phyloP scores from a whole-genome alignment of 2,113 vertebrate genomes.

The Crotalus viridis region DNA sequence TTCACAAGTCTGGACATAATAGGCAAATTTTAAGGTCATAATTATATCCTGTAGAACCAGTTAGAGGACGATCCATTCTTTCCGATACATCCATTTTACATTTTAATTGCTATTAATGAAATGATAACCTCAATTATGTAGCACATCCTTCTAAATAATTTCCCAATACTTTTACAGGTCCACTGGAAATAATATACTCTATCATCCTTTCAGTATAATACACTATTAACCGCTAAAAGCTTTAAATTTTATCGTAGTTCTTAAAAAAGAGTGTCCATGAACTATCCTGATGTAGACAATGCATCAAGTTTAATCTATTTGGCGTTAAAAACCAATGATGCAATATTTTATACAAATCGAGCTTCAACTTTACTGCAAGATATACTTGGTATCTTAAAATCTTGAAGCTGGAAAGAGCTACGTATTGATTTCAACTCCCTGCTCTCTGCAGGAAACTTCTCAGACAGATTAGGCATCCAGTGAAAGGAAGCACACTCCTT shows the following conservation, averaged over 20 bases:
- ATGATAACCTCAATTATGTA: not conserved
- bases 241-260: not conserved
- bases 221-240: not conserved
- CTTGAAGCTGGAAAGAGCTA: not conserved
- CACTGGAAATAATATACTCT: not conserved
- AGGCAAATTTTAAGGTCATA: not conserved
- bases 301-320: not conserved
- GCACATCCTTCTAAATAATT: not conserved
- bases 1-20: not conserved
- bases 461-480: not conserved
- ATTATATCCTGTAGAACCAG: not conserved
- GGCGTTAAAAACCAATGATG: not conserved
- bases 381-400: not conserved
- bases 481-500: not conserved
- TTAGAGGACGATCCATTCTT: not conserved
- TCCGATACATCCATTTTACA: not conserved
- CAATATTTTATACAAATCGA: not conserved
- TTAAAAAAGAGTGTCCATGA: not conserved
- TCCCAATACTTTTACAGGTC: not conserved
- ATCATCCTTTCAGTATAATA: not conserved
- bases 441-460: not conserved
- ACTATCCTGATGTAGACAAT: not conserved
- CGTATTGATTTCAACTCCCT: not conserved
- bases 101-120: not conserved
- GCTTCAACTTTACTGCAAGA: not conserved